Evolutionary conservation across 2,113 vertebrate genomes (phyloP).

Genomic region (Glareola pratincola): DNA sequence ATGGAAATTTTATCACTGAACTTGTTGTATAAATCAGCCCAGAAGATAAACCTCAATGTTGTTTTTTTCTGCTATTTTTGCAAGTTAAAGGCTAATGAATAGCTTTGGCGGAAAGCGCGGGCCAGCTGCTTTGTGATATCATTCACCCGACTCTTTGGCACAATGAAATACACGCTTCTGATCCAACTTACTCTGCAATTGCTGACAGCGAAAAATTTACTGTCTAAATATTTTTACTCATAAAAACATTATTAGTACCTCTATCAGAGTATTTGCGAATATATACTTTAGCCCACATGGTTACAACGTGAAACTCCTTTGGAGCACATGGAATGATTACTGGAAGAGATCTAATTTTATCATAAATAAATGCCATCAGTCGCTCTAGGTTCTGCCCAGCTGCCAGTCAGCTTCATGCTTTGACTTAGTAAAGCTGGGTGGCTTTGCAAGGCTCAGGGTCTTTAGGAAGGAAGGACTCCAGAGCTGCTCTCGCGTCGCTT

Average conservation of each 20-base stretch:
- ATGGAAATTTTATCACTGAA: neutral
- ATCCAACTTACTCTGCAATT: neutral
- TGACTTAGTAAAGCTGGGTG: neutral
- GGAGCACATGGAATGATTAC: neutral
- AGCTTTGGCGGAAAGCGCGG: neutral
- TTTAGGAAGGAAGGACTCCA: neutral
- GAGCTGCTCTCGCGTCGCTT: neutral
- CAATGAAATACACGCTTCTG: neutral
- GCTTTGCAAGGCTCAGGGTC: neutral
- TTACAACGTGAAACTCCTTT: neutral
- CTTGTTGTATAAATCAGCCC: neutral
- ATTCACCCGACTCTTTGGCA: neutral
- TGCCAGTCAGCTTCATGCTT: neutral
- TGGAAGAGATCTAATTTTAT: neutral
- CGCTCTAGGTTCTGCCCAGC: neutral
- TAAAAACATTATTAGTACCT: neutral
- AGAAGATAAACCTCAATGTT: neutral
- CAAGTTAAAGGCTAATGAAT: neutral
- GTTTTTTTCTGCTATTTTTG: neutral
- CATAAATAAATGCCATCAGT: neutral
- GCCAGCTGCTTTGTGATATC: neutral
- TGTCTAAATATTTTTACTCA: conserved; percentile 4
- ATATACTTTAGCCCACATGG: neutral
- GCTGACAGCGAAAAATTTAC: neutral
- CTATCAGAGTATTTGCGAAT: neutral